Evolutionary conservation across 2,888 invertebrate species (phyloP), one percentile per base, ranked within the genome.

Genomic region (Ochlodes sylvanus): DNA sequence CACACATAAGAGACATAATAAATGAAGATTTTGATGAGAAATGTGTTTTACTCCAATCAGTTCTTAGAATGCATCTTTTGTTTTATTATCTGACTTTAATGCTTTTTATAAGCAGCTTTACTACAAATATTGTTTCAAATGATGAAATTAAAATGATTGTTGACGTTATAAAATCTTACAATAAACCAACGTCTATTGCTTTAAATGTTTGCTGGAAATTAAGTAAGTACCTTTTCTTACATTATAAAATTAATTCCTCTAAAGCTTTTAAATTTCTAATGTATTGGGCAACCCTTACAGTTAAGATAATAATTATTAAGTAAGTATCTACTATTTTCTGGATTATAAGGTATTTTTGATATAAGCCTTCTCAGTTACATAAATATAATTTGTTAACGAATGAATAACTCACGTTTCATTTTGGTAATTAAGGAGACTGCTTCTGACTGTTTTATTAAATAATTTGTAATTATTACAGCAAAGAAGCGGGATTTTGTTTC

Each of bases 131-230:
- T n/a, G 57, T 15, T 41, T 14, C 34, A 19, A 54, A 73, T 21
- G 69, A 78, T 71, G 78, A 81, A 14, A 62, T 80, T 2, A 71
- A 77, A 74, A 81, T 90, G 81, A 76, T 86, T 54, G 70, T 71
- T 12, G 87, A 88, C 70, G 71, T 89, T 21, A 73, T 85, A 0
- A 71, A 76, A 55, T 82, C 81, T 34, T 83, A 79, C 71, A 71
- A 83, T 2, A 82, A 76, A 71, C 82, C 87, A 6, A 82, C 85
- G n/a, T 70, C 76, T 14, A 76, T 88, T 3, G 67, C 79, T 6
- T 82, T 82, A 17, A 75, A 79, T 61, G 75, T 85, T 34, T 87
- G 87, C 72, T 86, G 87, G 86, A 75, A 73, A 32, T 58, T 73
- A 15, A 42, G 88, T 89, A 79, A 86, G 84, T 80, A 69, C n/a